A percentile compares a stretch with the other conserved stretches of the same genome.
These are phyloP conservation scores for Psococerastis gibbosa DNA, from an alignment of 2,888 invertebrate genomes.

Conservation along the genomic window DNA sequence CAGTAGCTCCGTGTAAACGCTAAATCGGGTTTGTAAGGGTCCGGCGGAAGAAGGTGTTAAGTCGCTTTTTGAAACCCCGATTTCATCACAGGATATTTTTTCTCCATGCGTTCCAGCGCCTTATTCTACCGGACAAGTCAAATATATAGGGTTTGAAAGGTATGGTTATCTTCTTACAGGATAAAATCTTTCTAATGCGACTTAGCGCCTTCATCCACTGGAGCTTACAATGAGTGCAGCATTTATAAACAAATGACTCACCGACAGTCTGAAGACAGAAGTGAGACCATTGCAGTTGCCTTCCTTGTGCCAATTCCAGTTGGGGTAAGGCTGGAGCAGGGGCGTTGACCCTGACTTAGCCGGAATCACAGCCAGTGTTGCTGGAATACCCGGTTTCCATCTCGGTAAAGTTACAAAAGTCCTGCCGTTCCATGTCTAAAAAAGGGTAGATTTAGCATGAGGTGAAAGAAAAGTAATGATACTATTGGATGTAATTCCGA, in stretches of 20 bases:
- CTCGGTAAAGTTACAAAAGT: conserved; percentile 58
- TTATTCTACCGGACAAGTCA: too few species aligned
- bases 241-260: conserved; percentile 1
- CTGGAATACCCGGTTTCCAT: conserved; percentile 55
- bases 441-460: too few species aligned
- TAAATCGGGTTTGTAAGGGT: too few species aligned
- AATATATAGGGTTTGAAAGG: too few species aligned
- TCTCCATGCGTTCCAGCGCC: too few species aligned
- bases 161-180: too few species aligned
- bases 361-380: conserved; percentile 52
- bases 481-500: not conserved
- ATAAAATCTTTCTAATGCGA: too few species aligned
- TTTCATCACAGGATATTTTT: too few species aligned
- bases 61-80: too few species aligned
- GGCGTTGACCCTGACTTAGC: conserved; percentile 52
- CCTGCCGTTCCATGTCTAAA: conserved; percentile 46
- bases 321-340: conserved; percentile 53
- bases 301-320: conserved; percentile 47
- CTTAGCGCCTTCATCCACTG: too few species aligned
- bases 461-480: not conserved
- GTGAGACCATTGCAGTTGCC: conserved; percentile 39
- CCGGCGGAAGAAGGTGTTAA: too few species aligned
- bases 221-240: not conserved
- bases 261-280: conserved; percentile 20
- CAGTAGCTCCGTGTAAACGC: too few species aligned